phyloP scores from a whole-genome alignment of 92 coral and sea anemone genomes.

The Zoanthus solanderi region DNA sequence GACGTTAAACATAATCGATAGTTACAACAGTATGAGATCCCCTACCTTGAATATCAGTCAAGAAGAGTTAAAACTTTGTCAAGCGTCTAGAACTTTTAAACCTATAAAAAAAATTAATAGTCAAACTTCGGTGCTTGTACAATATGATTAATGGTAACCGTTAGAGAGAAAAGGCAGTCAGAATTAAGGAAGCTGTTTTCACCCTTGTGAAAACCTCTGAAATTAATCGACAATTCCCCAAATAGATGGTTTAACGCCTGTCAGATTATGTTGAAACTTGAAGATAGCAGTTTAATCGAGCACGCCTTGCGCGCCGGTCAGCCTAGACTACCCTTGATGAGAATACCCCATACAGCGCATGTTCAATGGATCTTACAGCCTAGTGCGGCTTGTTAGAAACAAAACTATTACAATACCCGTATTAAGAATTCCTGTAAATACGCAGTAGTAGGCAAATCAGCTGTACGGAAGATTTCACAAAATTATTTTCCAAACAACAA shows the following conservation, averaged over 20 bases:
- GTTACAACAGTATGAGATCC: neutral
- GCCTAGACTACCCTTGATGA: constrained; percentile 1
- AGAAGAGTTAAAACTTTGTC: neutral
- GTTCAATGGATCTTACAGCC: constrained; percentile 25
- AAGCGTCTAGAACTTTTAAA: constrained; percentile 16
- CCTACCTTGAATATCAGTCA: constrained; percentile 35
- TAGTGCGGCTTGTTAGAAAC: constrained; percentile 36
- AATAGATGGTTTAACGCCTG: constrained; percentile 2
- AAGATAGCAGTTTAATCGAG: neutral
- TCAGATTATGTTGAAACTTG: constrained; percentile 13
- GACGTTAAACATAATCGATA: neutral
- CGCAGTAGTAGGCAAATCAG: constrained; percentile 34
- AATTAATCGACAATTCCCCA: constrained; percentile 28
- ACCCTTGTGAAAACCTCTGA: constrained; percentile 24
- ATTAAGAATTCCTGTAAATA: constrained; percentile 68
- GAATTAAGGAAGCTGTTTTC: constrained; percentile 33
- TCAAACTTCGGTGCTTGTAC: neutral
- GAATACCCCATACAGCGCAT: constrained; percentile 24
- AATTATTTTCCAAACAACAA: constrained; percentile 44
- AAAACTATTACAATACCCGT: constrained; percentile 46
- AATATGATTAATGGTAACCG: constrained; percentile 40
- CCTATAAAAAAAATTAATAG: constrained; percentile 25
- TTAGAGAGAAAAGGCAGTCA: constrained; percentile 24
- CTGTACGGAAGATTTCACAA: constrained; percentile 35
- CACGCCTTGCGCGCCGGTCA: neutral